phyloP scores from a whole-genome alignment of 1,140 invertebrate species.

The Drosophila auraria region DNA sequence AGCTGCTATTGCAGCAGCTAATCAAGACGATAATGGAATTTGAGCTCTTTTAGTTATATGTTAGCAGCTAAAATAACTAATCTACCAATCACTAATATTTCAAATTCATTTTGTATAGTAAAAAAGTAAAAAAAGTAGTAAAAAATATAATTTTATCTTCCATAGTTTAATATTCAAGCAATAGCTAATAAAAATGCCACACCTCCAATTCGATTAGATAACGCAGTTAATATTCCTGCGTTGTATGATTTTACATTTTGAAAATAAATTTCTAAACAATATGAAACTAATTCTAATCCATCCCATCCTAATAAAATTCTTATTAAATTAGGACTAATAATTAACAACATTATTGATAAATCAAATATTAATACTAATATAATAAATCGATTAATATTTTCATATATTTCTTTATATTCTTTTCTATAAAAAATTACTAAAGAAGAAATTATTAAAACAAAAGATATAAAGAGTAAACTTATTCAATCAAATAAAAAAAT shows the following conservation, averaged over 20 bases:
- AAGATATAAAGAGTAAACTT: constrained; percentile 87
- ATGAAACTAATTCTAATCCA: constrained; percentile 89
- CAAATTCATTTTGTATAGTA: constrained; percentile 85
- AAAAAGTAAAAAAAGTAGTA: constrained; percentile 47
- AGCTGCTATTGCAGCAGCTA: constrained; percentile 90
- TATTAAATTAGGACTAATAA: constrained; percentile 89
- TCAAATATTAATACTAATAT: constrained; percentile 88
- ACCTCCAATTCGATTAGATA: constrained; percentile 88
- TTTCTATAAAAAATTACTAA: constrained; percentile 88
- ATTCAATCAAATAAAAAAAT: constrained; percentile 88
- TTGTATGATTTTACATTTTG: constrained; percentile 87
- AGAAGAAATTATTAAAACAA: constrained; percentile 88
- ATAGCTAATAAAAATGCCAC: constrained; percentile 87
- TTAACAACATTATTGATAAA: constrained; percentile 89
- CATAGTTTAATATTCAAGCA: constrained; percentile 87
- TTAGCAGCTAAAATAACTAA: constrained; percentile 86
- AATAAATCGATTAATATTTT: constrained; percentile 86
- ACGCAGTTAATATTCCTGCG: constrained; percentile 88
- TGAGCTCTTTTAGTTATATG: constrained; percentile 90
- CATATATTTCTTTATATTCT: constrained; percentile 86
- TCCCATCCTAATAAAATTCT: constrained; percentile 90
- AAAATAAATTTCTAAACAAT: constrained; percentile 89
- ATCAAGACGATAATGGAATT: constrained; percentile 89
- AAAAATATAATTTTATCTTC: constrained; percentile 86
- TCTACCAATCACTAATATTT: constrained; percentile 85